Base-by-base conservation (phyloP, 2,888 invertebrate genomes). In the Nephrotoma guestfalica region DNA sequence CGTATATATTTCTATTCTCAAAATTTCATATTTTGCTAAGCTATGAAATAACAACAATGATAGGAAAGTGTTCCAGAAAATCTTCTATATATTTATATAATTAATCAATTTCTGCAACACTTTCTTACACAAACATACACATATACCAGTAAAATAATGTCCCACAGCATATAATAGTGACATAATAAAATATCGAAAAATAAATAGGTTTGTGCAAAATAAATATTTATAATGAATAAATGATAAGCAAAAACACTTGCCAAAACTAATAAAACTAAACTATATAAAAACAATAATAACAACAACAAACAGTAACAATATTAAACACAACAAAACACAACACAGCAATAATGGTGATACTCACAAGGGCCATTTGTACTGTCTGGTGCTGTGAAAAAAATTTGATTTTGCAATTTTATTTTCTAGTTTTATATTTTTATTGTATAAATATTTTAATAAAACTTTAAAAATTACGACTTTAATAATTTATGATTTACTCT, bases 311-410 rank as follows among this genome's bases (percentile, higher is more conserved):
- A 57, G 51, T 57, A 57, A 85, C 18, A 57, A 83, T 83, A n/a
- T n/a, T n/a, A 86, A 86, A 30, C 41, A 83, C 15, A 86, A 41
- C 30, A 86, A 18, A 71, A 71, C 6, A 43, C 86, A 87, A 57
- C 15, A 51, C 42, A 71, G 86, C 51, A 45, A 51, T 84, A 87
- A 86, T 87, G 47, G 45, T 89, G 89, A 94, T 96, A 96, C 96
- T 96, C 95, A 96, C 96, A 96, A 93, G 96, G 95, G 93, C 95
- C 95, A 94, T 95, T 95, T 94, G 95, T 95, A 94, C 95, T 94
- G 94, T 95, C 95, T 92, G 95, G 95, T 93, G 96, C 96, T 96
- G 96, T 94, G 86, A 30, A 86, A 86, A 51, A 86, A 40, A 85
- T 43, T 85, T 43, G 42, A 43, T 43, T 85, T 85, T 43, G 41